These are phyloP conservation scores for Pogonocichla stellata DNA, from an alignment of 2,113 vertebrate genomes.

Conservation along the genomic window DNA sequence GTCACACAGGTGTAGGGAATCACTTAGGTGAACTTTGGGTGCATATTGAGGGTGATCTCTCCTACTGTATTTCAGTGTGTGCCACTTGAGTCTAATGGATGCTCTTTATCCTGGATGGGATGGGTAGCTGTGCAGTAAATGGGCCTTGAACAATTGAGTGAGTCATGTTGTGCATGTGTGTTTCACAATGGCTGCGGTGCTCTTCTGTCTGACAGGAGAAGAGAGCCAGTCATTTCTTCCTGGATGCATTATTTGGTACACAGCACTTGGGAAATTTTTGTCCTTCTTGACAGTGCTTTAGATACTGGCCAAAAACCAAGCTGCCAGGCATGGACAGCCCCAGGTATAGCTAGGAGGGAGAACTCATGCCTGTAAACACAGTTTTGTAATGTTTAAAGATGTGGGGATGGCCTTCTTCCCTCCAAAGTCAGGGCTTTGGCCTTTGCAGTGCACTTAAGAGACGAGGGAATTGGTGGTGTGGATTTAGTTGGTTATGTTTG, in stretches of 20 bases:
- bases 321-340: background rate
- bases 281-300: fast-evolving
- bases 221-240: background rate
- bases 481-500: background rate
- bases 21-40: background rate
- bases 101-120: background rate
- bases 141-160: background rate
- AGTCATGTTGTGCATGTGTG: background rate
- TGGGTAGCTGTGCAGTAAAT: background rate
- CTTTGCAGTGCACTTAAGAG: background rate
- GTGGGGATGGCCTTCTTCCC: background rate
- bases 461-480: background rate
- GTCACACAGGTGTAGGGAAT: background rate
- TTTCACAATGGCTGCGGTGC: background rate
- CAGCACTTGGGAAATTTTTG: background rate
- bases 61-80: background rate
- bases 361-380: background rate
- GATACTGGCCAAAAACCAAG: background rate
- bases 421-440: background rate
- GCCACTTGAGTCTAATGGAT: background rate
- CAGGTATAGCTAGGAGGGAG: background rate
- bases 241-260: background rate
- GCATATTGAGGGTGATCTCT: background rate
- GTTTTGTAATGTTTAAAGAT: background rate
- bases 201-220: background rate